Conservation (phyloP, 1,140 invertebrate genomes). For the Caenorhabditis latens region DNA sequence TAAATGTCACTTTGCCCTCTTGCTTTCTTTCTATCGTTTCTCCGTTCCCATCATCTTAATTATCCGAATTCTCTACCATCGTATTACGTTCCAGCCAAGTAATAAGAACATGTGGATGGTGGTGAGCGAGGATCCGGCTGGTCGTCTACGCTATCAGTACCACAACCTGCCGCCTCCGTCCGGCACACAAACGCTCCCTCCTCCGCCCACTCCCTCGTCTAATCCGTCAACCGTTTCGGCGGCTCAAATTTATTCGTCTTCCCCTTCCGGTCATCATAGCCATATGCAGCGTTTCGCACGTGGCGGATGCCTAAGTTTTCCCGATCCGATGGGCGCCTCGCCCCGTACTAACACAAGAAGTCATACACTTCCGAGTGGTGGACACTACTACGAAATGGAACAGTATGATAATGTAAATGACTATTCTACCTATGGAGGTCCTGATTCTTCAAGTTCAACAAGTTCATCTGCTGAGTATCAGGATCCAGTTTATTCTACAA, state of each 20-base stretch:
- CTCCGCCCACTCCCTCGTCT: constrained; percentile 16
- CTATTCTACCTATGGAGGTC: constrained; percentile 44
- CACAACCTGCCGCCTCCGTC: constrained; percentile 36
- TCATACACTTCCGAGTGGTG: constrained; percentile 14
- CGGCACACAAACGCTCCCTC: not conserved
- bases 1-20: constrained; percentile 8
- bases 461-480: constrained; percentile 31
- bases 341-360: not conserved
- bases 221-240: constrained; percentile 46
- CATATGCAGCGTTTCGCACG: constrained; percentile 43
- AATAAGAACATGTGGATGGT: constrained; percentile 56
- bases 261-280: constrained; percentile 30
- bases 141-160: constrained; percentile 61
- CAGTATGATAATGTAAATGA: constrained; percentile 50
- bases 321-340: constrained; percentile 25
- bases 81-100: not conserved
- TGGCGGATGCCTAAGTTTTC: constrained; percentile 46
- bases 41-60: not conserved
- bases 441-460: constrained; percentile 29
- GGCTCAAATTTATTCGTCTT: constrained; percentile 41
- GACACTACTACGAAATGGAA: constrained; percentile 44
- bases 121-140: constrained; percentile 60
- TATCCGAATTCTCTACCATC: not conserved
- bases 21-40: not conserved
- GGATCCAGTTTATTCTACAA: constrained; percentile 30